These are phyloP conservation scores for Asbolus verrucosus DNA, from an alignment of 1,140 invertebrate genomes.

Conservation along the genomic window DNA sequence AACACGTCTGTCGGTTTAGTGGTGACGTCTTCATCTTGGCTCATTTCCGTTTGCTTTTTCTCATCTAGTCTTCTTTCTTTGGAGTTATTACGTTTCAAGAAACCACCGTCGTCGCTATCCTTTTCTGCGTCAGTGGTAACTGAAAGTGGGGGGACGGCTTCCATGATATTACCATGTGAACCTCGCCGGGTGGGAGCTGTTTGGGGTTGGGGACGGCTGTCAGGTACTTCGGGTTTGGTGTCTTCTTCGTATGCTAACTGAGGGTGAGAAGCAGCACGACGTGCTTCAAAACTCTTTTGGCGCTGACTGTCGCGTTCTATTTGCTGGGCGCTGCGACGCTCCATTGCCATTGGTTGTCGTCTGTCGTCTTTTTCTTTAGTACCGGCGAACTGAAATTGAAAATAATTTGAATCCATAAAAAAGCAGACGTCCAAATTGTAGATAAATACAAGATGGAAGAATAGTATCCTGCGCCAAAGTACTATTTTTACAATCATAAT, in stretches of 20 bases:
- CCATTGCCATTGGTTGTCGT: constrained; percentile 38
- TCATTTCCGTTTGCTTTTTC: constrained; percentile 35
- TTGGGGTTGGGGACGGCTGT: constrained; percentile 65
- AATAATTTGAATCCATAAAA: background rate
- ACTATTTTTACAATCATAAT: too few species aligned
- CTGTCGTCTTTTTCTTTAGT: constrained; percentile 42
- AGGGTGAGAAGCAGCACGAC: constrained; percentile 74
- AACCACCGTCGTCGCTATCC: constrained; percentile 72
- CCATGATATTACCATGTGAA: constrained; percentile 70
- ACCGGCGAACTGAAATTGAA: constrained; percentile 41
- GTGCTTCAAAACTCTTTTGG: constrained; percentile 69
- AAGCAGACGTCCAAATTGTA: background rate
- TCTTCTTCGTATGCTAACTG: constrained; percentile 73
- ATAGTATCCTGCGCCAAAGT: too few species aligned
- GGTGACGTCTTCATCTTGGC: constrained; percentile 51
- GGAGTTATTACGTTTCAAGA: constrained; percentile 61
- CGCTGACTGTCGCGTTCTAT: constrained; percentile 69
- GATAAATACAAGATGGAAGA: background rate
- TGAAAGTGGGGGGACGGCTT: constrained; percentile 60
- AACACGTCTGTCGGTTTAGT: constrained; percentile 54
- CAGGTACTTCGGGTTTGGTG: constrained; percentile 52
- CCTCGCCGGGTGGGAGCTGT: constrained; percentile 66
- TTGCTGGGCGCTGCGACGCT: constrained; percentile 69
- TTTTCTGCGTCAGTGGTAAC: constrained; percentile 63
- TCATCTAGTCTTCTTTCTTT: constrained; percentile 45